These are phyloP conservation scores for Ceratoteleas bidentatus DNA, from an alignment of 1,140 invertebrate species.

Conservation along the genomic window DNA sequence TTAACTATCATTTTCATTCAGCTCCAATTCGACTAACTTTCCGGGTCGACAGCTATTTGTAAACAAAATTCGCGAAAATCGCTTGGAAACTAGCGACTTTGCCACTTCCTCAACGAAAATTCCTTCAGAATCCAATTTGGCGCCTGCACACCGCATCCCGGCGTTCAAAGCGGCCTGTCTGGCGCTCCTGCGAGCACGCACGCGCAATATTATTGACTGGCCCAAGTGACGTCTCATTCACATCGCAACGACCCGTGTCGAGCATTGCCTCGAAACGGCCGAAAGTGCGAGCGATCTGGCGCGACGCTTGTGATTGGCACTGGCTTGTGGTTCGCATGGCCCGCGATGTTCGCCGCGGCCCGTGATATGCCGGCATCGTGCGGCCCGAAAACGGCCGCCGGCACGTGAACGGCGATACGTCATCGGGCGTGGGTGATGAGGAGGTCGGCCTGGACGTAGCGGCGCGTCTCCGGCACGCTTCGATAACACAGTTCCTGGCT, in stretches of 20 bases:
- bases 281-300: slow-evolving; percentile 10
- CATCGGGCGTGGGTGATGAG: slow-evolving; percentile 47
- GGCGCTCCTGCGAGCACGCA: slow-evolving; percentile 19
- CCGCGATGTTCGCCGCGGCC: slow-evolving; percentile 27
- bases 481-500: slow-evolving; percentile 27
- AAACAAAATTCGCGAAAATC: no score
- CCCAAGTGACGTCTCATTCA: slow-evolving; percentile 21
- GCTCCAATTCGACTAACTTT: no score
- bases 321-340: slow-evolving; percentile 8
- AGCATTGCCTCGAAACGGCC: slow-evolving; percentile 15
- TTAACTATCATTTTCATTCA: no score
- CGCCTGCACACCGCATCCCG: slow-evolving; percentile 29
- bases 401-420: not conserved
- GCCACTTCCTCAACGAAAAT: no score
- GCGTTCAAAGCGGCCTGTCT: slow-evolving; percentile 3
- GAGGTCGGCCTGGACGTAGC: slow-evolving; percentile 4
- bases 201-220: slow-evolving; percentile 57
- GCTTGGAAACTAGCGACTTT: no score
- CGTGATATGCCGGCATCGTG: slow-evolving; percentile 15
- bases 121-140: slow-evolving; percentile 13
- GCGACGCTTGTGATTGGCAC: slow-evolving; percentile 13
- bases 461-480: slow-evolving; percentile 28
- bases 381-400: slow-evolving; percentile 1
- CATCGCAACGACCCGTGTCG: slow-evolving; percentile 21
- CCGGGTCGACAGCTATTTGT: no score